phyloP scores from a whole-genome alignment of 53 echinoderm and acorn worm genomes.

The Crossaster papposus region DNA sequence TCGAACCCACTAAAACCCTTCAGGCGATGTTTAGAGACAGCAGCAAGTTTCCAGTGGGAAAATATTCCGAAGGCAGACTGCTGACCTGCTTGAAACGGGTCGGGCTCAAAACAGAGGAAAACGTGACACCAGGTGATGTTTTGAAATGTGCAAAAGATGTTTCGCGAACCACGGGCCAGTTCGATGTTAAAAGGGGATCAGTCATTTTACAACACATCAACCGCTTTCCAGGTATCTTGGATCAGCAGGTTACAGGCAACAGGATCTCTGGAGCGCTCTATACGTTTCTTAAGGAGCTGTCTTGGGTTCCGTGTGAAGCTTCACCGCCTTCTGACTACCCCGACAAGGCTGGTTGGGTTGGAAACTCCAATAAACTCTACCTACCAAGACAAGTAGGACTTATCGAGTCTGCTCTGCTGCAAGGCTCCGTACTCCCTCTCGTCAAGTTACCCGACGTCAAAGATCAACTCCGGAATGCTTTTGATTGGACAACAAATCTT shows the following conservation, averaged over 20 bases:
- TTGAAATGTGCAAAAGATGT: conserved; percentile 46
- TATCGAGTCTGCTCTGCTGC: conserved; percentile 33
- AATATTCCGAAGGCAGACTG: conserved; percentile 18
- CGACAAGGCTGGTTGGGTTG: conserved; percentile 39
- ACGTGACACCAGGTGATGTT: conserved; percentile 50
- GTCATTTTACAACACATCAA: conserved; percentile 50
- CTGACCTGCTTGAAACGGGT: conserved; percentile 45
- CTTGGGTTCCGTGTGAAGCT: conserved; percentile 64
- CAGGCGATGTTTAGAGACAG: conserved; percentile 42
- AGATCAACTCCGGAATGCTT: conserved; percentile 6
- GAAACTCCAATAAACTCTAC: conserved; percentile 37
- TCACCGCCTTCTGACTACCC: conserved; percentile 58
- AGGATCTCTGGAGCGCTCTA: conserved; percentile 34
- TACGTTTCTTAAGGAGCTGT: conserved; percentile 43
- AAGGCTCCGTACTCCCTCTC: conserved; percentile 47
- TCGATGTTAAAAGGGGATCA: conserved; percentile 15
- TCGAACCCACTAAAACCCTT: conserved; percentile 63
- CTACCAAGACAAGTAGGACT: conserved; percentile 33
- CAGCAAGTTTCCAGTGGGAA: conserved; percentile 61
- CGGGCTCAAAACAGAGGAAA: conserved; percentile 14
- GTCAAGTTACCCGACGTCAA: neutral
- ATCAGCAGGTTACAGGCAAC: neutral
- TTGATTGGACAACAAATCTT: conserved; percentile 20
- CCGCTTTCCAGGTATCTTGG: conserved; percentile 29
- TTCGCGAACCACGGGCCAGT: too few relatives aligned